Conservation (phyloP, 1,140 invertebrate genomes). For the Zaprionus ornatus region DNA sequence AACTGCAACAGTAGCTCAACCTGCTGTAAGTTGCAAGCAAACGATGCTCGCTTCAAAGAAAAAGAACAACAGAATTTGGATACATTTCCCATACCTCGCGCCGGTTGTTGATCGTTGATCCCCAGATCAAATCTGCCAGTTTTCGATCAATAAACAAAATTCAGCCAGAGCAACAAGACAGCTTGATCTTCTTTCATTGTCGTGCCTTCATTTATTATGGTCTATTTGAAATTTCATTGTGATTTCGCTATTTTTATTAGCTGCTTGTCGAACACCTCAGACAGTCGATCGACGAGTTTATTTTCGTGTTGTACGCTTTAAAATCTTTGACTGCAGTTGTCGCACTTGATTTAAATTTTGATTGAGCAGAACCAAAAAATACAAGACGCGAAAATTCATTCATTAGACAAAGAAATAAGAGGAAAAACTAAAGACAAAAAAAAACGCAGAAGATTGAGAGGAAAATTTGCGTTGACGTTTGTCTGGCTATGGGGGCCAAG, state of each 20-base stretch:
- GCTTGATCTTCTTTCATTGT: background rate
- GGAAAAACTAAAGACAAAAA: background rate
- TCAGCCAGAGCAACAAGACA: too few relatives aligned
- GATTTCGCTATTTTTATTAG: background rate
- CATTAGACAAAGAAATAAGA: constrained; percentile 18
- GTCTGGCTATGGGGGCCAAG: constrained; percentile 9
- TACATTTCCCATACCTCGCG: background rate
- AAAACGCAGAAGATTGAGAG: background rate
- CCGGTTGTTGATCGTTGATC: background rate
- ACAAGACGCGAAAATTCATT: constrained; percentile 29
- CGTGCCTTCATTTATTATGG: background rate
- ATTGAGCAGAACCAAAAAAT: constrained; percentile 21
- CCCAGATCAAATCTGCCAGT: background rate
- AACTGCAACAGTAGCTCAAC: background rate
- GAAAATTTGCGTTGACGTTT: constrained; percentile 29
- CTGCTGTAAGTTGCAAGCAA: background rate
- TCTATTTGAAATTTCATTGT: background rate
- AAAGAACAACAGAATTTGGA: background rate
- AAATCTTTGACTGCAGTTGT: constrained; percentile 19
- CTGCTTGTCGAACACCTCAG: background rate
- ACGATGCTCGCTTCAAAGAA: background rate
- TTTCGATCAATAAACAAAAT: constrained; percentile 1
- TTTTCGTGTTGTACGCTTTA: background rate
- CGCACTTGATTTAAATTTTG: constrained; percentile 28
- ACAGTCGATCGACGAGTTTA: background rate